These are phyloP conservation scores for Orius insidiosus DNA, from an alignment of 1,140 invertebrate species.

Conservation along the genomic window DNA sequence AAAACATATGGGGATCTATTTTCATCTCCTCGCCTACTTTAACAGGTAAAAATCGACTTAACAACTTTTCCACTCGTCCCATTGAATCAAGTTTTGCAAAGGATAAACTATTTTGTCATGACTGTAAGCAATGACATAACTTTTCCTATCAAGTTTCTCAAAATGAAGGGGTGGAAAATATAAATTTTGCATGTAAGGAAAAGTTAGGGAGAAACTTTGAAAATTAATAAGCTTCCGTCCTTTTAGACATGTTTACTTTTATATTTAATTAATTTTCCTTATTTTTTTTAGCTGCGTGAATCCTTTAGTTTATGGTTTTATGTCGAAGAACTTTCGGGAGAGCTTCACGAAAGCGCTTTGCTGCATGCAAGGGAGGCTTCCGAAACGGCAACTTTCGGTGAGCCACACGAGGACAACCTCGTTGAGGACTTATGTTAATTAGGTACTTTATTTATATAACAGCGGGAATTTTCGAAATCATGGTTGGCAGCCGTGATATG, in stretches of 20 bases:
- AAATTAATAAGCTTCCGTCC: too few species aligned
- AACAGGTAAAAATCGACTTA: conserved; percentile 35
- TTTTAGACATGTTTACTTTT: not conserved
- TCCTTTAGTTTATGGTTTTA: conserved; percentile 62
- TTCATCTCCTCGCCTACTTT: conserved; percentile 47
- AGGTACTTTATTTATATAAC: conserved; percentile 1
- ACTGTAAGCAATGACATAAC: not conserved
- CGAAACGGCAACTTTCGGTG: conserved; percentile 19
- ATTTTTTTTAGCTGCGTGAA: conserved; percentile 48
- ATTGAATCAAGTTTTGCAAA: not conserved
- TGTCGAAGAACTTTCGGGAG: conserved; percentile 60
- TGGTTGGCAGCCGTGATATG: too few species aligned
- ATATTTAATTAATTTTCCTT: not conserved
- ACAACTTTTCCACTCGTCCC: not conserved
- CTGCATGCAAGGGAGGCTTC: conserved; percentile 21
- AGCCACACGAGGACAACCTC: conserved; percentile 26
- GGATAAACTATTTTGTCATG: not conserved
- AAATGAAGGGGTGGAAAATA: not conserved
- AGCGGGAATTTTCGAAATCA: too few species aligned
- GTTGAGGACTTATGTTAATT: conserved; percentile 18
- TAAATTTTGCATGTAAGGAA: not conserved
- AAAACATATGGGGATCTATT: conserved; percentile 42
- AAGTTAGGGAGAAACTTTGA: not conserved
- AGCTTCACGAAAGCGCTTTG: conserved; percentile 34
- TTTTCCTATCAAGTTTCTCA: not conserved